These are phyloP conservation scores for Alcis repandata DNA, from an alignment of 2,888 invertebrate genomes.

Conservation along the genomic window DNA sequence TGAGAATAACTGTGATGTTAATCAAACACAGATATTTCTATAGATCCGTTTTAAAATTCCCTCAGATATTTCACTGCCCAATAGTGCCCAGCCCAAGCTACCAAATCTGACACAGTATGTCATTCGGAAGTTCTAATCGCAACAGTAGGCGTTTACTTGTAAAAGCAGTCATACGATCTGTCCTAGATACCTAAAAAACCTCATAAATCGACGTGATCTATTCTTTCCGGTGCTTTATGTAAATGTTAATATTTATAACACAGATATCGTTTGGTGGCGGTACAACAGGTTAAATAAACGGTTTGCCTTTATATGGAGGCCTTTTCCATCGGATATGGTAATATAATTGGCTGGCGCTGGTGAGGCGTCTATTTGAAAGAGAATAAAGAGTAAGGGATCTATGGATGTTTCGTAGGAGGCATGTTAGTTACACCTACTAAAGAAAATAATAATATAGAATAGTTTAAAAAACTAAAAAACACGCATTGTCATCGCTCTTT, in stretches of 20 bases:
- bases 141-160: slow-evolving; percentile 25
- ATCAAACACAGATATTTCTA: too few relatives aligned
- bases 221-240: slow-evolving; percentile 35
- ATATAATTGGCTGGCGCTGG: slow-evolving; percentile 34
- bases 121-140: slow-evolving; percentile 11
- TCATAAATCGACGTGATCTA: slow-evolving; percentile 29
- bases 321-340: slow-evolving; percentile 39
- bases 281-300: slow-evolving; percentile 29
- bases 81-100: too few relatives aligned
- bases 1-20: too few relatives aligned
- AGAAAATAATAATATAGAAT: too few relatives aligned
- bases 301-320: slow-evolving; percentile 32
- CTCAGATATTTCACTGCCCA: too few relatives aligned
- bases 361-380: slow-evolving; percentile 21
- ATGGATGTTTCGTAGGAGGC: too few relatives aligned
- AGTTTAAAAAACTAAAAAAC: too few relatives aligned
- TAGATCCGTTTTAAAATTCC: too few relatives aligned
- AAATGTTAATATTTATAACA: slow-evolving; percentile 26
- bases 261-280: slow-evolving; percentile 22
- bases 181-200: slow-evolving; percentile 15
- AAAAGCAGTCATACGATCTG: slow-evolving; percentile 18
- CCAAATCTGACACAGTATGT: too few relatives aligned
- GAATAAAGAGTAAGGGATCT: slow-evolving; percentile 12
- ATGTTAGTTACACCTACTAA: neutral
- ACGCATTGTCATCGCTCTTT: too few relatives aligned